These are phyloP conservation scores for Sitobion miscanthi DNA, from an alignment of 1,140 invertebrate genomes.

Conservation along the genomic window DNA sequence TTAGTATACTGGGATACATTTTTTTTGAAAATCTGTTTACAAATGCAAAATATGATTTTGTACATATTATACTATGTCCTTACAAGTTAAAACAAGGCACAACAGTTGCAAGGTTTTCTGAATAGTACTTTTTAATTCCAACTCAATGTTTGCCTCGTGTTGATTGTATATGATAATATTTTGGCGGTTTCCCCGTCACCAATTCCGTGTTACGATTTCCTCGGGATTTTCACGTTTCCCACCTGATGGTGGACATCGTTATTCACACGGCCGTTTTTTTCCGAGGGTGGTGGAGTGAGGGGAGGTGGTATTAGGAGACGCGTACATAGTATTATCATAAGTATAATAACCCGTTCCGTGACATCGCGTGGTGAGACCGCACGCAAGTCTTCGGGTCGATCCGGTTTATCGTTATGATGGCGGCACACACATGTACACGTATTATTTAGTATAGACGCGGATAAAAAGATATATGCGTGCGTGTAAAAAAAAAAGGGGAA, in stretches of 20 bases:
- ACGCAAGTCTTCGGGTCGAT: conserved; percentile 40
- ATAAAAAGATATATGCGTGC: conserved; percentile 12
- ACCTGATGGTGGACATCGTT: not conserved
- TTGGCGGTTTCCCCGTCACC: not conserved
- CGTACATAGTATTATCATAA: not conserved
- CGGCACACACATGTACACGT: not conserved
- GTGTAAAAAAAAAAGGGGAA: not conserved
- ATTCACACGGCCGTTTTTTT: not conserved
- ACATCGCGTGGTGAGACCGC: conserved; percentile 8
- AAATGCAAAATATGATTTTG: too few relatives aligned
- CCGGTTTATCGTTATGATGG: conserved; percentile 53
- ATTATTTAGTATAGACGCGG: not conserved
- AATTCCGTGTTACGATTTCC: not conserved
- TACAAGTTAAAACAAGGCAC: too few relatives aligned
- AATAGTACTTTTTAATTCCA: not conserved
- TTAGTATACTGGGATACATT: not conserved
- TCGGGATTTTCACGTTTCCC: conserved; percentile 13
- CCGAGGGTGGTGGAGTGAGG: not conserved
- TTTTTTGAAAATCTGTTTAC: not conserved
- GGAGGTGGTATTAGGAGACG: not conserved
- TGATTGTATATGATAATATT: not conserved
- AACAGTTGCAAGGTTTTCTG: too few relatives aligned
- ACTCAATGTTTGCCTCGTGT: not conserved
- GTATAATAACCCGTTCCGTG: conserved; percentile 42
- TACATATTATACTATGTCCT: too few relatives aligned